Base-by-base conservation (phyloP, 1,140 invertebrate species). In the Lepidurus apus region DNA sequence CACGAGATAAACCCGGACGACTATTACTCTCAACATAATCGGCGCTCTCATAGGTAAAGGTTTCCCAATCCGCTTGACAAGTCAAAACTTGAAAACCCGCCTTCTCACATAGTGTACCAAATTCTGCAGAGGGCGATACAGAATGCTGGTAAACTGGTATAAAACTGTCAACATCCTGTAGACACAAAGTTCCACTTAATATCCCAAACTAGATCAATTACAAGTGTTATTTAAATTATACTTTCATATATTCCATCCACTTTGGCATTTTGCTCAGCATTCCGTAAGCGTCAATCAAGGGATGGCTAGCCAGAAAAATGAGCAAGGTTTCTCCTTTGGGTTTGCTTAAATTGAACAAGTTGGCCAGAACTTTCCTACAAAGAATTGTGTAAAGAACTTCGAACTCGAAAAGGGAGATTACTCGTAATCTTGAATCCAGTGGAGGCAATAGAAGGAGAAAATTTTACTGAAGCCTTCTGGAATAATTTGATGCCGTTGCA, bases 361-460 rank as follows among this genome's bases (percentile, higher is more conserved):
- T 93, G 80, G 85, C 82, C 78, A 91, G 87, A 0, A 89, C 89
- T 80, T 83, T 84, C 81, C 90, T 92, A 83, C 75, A 78, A 34
- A 34, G 42, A 17, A 34, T 17, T 77, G 13, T 2, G 17, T 73
- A 13, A 44, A n/a, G 4, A 42, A 77, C 44, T 3, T 17, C 3
- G 26, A 13, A 11, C n/a, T 0, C 24, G 13, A 76, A 77, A 43
- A 7, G 5, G 3, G 10, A 26, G 53, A 88, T 86, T 87, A 93
- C 88, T 87, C 87, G 81, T 92, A 89, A 82, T 93, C 88, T 79
- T 90, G 89, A 43, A 93, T 89, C 93, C 93, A 95, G 81, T 95
- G 93, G 0, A 95, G 85, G 80, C 93, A 92, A 82, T 93, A 93
- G 81, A 94, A 93, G 0, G 93, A 94, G 75, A 93, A 89, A 1